These are phyloP conservation scores for Phoenicopterus ruber DNA, from an alignment of 2,113 vertebrate genomes.

Conservation along the genomic window DNA sequence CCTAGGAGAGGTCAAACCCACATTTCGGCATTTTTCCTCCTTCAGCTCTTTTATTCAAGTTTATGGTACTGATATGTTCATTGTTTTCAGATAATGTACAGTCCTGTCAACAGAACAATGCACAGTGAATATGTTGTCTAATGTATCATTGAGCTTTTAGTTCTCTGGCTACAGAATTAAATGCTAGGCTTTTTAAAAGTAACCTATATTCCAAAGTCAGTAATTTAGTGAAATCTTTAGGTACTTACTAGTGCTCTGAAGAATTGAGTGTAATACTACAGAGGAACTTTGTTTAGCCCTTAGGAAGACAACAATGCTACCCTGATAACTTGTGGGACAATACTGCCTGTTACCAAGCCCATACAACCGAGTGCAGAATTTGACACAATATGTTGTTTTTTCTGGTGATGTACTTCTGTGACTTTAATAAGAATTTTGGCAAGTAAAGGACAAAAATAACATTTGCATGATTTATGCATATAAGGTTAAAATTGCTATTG, in stretches of 20 bases:
- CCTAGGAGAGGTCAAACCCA: constrained; percentile 49
- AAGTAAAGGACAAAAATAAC: background rate
- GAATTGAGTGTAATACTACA: background rate
- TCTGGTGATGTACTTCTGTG: background rate
- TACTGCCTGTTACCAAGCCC: background rate
- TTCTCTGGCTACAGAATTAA: background rate
- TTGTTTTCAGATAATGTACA: constrained; percentile 56
- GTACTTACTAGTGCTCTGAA: background rate
- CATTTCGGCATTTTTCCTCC: constrained; percentile 52
- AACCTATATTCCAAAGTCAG: background rate
- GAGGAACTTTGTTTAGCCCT: background rate
- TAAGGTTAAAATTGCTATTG: background rate
- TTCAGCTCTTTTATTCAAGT: constrained; percentile 51
- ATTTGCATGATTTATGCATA: background rate
- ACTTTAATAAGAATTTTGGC: background rate
- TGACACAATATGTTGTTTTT: background rate
- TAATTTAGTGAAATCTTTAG: background rate
- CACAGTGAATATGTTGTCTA: constrained; percentile 52
- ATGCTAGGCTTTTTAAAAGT: background rate
- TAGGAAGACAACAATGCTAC: background rate
- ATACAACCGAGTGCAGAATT: background rate
- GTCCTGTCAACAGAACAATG: constrained; percentile 49
- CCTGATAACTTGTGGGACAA: background rate
- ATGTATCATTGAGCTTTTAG: constrained; percentile 6
- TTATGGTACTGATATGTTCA: constrained; percentile 35